Evolutionary conservation across 1,140 invertebrate genomes (phyloP).

Genomic region (Calliopsis andreniformis): DNA sequence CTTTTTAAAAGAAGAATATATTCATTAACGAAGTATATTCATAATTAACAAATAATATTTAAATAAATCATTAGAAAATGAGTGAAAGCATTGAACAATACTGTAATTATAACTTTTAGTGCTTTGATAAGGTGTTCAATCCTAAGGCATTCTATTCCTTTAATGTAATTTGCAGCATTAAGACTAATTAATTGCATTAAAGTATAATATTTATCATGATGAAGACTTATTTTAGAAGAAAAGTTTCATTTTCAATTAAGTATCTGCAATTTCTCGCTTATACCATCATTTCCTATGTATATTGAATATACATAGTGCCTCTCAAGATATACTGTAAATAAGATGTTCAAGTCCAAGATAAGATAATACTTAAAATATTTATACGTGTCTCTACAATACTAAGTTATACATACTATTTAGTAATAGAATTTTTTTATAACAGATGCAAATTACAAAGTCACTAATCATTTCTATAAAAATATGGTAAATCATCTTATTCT

Average conservation of each 20-base stretch:
- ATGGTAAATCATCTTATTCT: slow-evolving; percentile 35
- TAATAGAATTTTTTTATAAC: neutral
- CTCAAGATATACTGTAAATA: slow-evolving; percentile 12
- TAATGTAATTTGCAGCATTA: neutral
- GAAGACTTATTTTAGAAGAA: neutral
- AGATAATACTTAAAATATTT: neutral
- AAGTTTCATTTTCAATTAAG: slow-evolving; percentile 11
- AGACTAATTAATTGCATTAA: neutral
- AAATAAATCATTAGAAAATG: neutral
- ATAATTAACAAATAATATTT: too few relatives aligned
- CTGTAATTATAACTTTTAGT: neutral
- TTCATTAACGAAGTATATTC: neutral
- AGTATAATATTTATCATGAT: neutral
- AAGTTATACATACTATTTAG: too few relatives aligned
- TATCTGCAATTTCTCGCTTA: slow-evolving; percentile 40
- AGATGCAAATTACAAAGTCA: slow-evolving; percentile 9
- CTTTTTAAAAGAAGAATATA: neutral
- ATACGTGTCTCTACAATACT: neutral
- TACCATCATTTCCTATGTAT: slow-evolving; percentile 45
- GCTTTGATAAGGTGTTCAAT: neutral
- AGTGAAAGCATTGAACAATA: neutral
- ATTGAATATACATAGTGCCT: slow-evolving; percentile 23
- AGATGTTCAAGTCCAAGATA: slow-evolving; percentile 19
- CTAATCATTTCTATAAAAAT: slow-evolving; percentile 47
- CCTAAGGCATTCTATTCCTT: neutral